Evolutionary conservation across 2,888 invertebrate species (phyloP).

Genomic region (Pachydiplax longipennis): DNA sequence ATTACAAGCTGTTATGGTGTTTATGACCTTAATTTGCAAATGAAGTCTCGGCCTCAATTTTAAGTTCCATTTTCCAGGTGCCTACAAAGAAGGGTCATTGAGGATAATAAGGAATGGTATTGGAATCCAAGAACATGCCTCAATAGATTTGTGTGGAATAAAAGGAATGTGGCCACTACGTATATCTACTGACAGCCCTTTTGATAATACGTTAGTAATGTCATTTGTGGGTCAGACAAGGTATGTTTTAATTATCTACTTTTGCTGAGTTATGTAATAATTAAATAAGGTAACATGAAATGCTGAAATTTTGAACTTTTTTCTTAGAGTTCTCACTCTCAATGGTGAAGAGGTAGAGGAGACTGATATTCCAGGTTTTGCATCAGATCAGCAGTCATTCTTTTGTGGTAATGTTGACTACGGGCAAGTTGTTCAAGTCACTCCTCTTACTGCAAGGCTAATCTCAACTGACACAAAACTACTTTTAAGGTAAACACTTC

Average conservation of each 20-base stretch:
- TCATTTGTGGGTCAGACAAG: constrained; percentile 97
- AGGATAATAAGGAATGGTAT: constrained; percentile 98
- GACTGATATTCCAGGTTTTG: constrained; percentile 91
- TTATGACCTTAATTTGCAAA: no score
- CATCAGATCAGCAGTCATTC: constrained; percentile 91
- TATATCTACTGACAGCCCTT: constrained; percentile 64
- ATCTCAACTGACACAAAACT: constrained; percentile 73
- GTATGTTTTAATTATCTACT: constrained; percentile 56
- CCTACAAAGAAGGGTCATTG: constrained; percentile 96
- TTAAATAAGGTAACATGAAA: neutral
- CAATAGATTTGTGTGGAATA: constrained; percentile 95
- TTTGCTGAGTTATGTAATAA: neutral
- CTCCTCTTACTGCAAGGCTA: constrained; percentile 75
- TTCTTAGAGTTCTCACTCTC: constrained; percentile 77
- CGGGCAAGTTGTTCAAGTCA: constrained; percentile 82
- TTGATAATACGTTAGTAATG: constrained; percentile 90
- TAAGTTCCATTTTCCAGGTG: constrained; percentile 63
- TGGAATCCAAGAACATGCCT: constrained; percentile 97
- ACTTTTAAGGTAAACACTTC: constrained; percentile 60
- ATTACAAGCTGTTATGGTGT: no score
- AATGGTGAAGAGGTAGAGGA: constrained; percentile 98
- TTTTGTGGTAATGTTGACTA: constrained; percentile 89
- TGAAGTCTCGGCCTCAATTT: neutral
- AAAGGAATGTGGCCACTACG: constrained; percentile 98
- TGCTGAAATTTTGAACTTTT: no score